Evolutionary conservation across 2,113 vertebrate species (phyloP).

Genomic region (Bettongia penicillata): DNA sequence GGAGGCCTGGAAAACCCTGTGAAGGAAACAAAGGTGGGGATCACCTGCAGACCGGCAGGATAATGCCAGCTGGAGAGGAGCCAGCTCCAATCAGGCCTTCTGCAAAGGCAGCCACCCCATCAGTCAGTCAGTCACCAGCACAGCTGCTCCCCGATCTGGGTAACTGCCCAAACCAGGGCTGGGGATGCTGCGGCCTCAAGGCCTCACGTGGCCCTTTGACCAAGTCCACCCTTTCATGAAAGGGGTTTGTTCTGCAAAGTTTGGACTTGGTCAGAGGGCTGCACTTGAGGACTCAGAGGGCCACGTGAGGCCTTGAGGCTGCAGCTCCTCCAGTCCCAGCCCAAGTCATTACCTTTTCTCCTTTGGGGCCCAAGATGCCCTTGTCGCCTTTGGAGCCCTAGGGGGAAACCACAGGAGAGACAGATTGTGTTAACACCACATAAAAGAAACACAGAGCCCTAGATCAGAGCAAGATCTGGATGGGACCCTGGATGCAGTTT

Average conservation of each 20-base stretch:
- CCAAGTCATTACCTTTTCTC: constrained; percentile 90
- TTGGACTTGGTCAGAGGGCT: too few species aligned
- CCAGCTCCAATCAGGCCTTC: neutral
- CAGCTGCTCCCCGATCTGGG: neutral
- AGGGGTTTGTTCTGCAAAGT: too few species aligned
- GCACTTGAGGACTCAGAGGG: too few species aligned
- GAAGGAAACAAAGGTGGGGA: constrained; percentile 70
- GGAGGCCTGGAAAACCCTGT: constrained; percentile 93
- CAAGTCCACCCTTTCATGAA: too few species aligned
- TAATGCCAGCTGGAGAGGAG: neutral
- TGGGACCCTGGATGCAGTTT: neutral
- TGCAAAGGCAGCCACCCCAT: neutral
- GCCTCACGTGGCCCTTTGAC: too few species aligned
- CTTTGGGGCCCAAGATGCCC: constrained; percentile 92
- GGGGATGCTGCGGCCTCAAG: too few species aligned
- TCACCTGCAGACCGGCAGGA: neutral
- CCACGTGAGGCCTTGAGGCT: too few species aligned
- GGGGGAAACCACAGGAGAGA: constrained; percentile 58
- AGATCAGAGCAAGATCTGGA: neutral
- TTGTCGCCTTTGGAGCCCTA: constrained; percentile 94
- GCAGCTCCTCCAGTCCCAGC: neutral
- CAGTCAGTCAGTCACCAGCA: neutral
- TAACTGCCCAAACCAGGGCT: neutral
- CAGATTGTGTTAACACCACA: neutral
- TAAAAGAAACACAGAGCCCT: neutral